Percentiles rank a stretch among this genome's conserved stretches.
Evolutionary conservation across 2,797 vertebrate genomes (phyloP).

Genomic region (Gambelia wislizenii): DNA sequence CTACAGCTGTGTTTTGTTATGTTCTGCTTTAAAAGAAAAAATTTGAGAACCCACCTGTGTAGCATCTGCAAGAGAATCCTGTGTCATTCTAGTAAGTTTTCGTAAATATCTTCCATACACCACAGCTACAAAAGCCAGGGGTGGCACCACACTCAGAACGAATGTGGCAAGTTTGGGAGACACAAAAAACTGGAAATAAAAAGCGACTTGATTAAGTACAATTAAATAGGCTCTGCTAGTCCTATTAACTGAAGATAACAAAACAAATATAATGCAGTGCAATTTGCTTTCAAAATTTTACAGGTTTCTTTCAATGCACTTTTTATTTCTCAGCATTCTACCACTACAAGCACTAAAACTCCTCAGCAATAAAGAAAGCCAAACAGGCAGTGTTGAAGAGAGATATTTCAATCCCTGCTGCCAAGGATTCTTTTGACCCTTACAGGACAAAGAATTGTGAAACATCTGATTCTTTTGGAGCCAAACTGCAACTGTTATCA

Average conservation of each 20-base stretch:
- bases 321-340: slow-evolving; percentile 25
- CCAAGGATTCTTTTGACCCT: not conserved
- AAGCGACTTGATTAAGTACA: slow-evolving; percentile 26
- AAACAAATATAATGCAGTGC: not conserved
- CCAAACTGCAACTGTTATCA: not conserved
- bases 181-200: slow-evolving; percentile 88
- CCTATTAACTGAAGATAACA: slow-evolving; percentile 16
- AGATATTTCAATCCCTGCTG: not conserved
- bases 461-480: not conserved
- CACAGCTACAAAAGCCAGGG: slow-evolving; percentile 87
- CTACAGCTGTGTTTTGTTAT: no score
- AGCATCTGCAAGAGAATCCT: slow-evolving; percentile 95
- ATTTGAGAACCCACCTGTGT: slow-evolving; percentile 86
- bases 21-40: not conserved
- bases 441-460: no score
- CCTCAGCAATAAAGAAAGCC: not conserved
- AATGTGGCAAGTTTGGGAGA: slow-evolving; percentile 92
- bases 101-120: slow-evolving; percentile 92
- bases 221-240: not conserved
- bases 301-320: not conserved
- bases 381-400: not conserved
- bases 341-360: not conserved
- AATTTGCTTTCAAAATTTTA: not conserved
- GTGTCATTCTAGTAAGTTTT: slow-evolving; percentile 90
- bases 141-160: slow-evolving; percentile 92